Evolutionary conservation across 2,113 vertebrate species (phyloP), one percentile per base, ranked within the genome.

Genomic region (Columbina picui): DNA sequence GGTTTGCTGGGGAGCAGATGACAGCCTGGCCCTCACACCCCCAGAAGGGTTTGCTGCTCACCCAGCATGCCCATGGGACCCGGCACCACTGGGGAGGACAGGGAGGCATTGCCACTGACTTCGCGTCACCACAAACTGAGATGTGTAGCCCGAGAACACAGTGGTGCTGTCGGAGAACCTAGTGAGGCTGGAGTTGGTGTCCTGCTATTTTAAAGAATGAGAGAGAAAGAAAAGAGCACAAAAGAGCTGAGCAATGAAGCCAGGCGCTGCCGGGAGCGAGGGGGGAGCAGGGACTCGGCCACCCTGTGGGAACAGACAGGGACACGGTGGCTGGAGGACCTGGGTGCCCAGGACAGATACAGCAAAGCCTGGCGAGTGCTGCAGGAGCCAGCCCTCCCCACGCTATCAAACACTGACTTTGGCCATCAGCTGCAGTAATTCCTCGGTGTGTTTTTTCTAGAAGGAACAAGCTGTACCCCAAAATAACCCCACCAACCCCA

Each of bases 21-120:
- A 38, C 70, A 89, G 30, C 12, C 27, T 0, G 1, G 43, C 23
- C 12, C 61, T 0, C 0, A n/a, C 45, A 7, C 12, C 25, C 12
- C 0, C 0, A 30, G 29, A 32, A 26, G 6, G 13, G 15, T 39
- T 23, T 67, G n/a, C 38, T 7, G 19, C 38, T 34, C 1, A 5
- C 25, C 21, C 25, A 23, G 53, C 0, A 10, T 12, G 34, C 50
- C 52, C 39, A 22, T 12, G 32, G 34, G 43, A 55, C 36, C 1
- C 1, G n/a, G 32, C 17, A 22, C 64, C 36, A 12, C 16, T 4
- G 6, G 30, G 30, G 26, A 77, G 41, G 25, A 73, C 30, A 30
- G 52, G 36, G n/a, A 49, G 41, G 26, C 53, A 16, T 5, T 32
- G 45, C n/a, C 67, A 56, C 21, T 2, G 7, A 47, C 67, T 83